Evolutionary conservation across 2,888 invertebrate species (phyloP).

Genomic region (Nemurella pictetii): DNA sequence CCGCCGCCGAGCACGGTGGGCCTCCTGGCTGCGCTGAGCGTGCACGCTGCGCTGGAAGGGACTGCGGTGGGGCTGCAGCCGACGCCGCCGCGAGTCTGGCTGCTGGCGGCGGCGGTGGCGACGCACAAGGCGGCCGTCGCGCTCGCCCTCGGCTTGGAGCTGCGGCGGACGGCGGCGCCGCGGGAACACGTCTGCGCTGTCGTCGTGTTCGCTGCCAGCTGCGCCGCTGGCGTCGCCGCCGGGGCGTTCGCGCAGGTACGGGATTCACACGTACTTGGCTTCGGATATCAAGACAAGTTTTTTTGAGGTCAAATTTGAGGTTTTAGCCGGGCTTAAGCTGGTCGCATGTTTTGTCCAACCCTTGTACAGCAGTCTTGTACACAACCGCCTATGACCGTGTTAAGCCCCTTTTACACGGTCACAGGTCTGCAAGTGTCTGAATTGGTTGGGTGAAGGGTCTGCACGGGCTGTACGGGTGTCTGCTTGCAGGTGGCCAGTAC

Average conservation of each 20-base stretch:
- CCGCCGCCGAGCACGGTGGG: slow-evolving; percentile 52
- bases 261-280: no score
- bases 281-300: no score
- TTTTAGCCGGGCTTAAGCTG: slow-evolving; percentile 54
- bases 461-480: neutral
- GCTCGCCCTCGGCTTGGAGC: slow-evolving; percentile 78
- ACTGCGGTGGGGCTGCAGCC: slow-evolving; percentile 78
- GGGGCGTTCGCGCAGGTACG: slow-evolving; percentile 73
- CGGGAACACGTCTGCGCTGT: slow-evolving; percentile 63
- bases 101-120: slow-evolving; percentile 69
- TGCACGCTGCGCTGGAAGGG: slow-evolving; percentile 80
- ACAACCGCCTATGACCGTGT: no score
- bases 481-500: neutral
- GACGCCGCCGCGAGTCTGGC: slow-evolving; percentile 64
- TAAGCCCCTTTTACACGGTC: no score
- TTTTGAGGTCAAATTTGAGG: no score
- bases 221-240: slow-evolving; percentile 66
- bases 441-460: neutral
- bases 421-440: no score
- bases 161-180: no score
- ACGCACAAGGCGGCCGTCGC: slow-evolving; percentile 82
- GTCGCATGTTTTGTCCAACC: no score
- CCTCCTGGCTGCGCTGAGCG: slow-evolving; percentile 70
- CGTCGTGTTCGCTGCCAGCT: slow-evolving; percentile 67
- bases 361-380: no score